These are phyloP conservation scores for Bugulina stolonifera DNA, from an alignment of 2,888 invertebrate genomes.

Conservation along the genomic window DNA sequence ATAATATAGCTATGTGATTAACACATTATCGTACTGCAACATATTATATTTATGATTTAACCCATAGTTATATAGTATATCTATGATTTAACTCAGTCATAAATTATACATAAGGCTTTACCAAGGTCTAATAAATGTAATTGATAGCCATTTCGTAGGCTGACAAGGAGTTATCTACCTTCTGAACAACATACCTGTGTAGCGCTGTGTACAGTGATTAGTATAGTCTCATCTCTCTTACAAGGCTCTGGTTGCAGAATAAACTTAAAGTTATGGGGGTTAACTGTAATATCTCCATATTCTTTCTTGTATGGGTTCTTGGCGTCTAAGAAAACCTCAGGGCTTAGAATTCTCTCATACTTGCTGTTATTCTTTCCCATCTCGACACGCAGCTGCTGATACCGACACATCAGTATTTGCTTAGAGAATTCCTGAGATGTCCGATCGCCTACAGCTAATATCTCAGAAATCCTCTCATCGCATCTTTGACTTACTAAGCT, in stretches of 20 bases:
- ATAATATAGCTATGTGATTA: no score
- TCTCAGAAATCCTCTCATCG: not conserved
- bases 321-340: not conserved
- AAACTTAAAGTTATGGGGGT: slow-evolving; percentile 12
- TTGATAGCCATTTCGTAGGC: no score
- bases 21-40: no score
- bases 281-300: not conserved
- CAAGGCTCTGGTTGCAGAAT: slow-evolving; percentile 15
- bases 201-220: slow-evolving; percentile 9
- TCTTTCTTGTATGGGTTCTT: slow-evolving; percentile 13
- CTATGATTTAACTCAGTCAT: no score
- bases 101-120: no score
- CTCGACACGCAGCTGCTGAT: not conserved
- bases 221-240: not conserved
- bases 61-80: no score
- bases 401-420: not conserved
- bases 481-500: not conserved
- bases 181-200: no score
- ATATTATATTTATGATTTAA: no score
- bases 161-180: no score
- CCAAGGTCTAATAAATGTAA: no score
- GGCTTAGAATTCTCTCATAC: not conserved
- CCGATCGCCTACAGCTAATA: not conserved
- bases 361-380: not conserved
- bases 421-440: not conserved